These are phyloP conservation scores for Pterocles orientalis DNA, from an alignment of 2,113 vertebrate genomes.

Conservation along the genomic window DNA sequence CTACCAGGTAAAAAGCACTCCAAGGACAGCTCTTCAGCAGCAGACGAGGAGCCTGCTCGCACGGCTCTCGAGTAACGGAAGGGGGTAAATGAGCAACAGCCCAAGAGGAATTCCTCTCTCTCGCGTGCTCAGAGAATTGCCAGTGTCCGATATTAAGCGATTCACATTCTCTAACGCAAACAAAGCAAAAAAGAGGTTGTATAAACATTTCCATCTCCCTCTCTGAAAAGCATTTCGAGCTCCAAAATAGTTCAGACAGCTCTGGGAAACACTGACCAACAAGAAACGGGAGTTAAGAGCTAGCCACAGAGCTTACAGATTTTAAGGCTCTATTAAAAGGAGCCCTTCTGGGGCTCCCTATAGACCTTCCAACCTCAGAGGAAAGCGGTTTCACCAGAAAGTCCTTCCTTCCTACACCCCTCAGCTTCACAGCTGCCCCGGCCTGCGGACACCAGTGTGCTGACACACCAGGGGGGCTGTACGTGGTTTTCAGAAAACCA, in stretches of 20 bases:
- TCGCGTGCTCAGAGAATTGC: constrained; percentile 9
- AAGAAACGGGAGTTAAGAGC: neutral
- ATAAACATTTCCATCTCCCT: neutral
- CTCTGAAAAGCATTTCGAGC: neutral
- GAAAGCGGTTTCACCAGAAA: neutral
- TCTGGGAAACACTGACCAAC: neutral
- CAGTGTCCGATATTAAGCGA: constrained; percentile 25
- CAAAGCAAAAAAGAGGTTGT: neutral
- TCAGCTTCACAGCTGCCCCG: neutral
- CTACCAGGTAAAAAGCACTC: neutral
- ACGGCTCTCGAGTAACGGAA: neutral
- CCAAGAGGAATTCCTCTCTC: constrained; percentile 49
- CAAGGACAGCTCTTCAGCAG: constrained; percentile 2
- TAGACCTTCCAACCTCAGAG: neutral
- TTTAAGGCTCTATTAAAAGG: neutral
- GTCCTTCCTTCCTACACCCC: neutral
- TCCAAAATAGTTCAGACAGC: neutral
- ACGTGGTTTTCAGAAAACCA: neutral
- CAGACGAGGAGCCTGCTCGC: neutral
- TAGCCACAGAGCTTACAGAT: neutral
- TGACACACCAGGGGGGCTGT: accelerated
- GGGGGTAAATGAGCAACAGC: neutral
- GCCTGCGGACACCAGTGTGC: neutral
- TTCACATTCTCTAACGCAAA: constrained; percentile 47
- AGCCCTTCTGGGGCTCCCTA: neutral